Percentiles rank a stretch among this genome's conserved stretches.
Evolutionary conservation across 2,888 invertebrate genomes (phyloP).

Genomic region (Lapara coniferarum): DNA sequence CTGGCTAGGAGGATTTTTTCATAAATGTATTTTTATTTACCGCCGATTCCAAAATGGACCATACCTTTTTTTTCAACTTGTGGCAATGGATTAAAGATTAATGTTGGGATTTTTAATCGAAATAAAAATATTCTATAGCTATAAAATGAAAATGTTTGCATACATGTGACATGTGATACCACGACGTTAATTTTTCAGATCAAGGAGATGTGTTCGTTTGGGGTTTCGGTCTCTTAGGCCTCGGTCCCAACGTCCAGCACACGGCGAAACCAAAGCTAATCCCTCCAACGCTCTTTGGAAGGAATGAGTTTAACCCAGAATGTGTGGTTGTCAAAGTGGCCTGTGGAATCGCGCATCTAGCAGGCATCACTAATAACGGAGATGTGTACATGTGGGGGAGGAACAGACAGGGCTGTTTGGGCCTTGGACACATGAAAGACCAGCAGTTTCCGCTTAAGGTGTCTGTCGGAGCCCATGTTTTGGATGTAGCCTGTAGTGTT

Average conservation of each 20-base stretch:
- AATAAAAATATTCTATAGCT: too few species aligned
- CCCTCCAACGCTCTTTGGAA: slow-evolving; percentile 92
- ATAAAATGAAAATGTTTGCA: too few species aligned
- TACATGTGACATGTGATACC: too few species aligned
- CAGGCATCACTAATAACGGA: slow-evolving; percentile 91
- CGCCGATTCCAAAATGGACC: too few species aligned
- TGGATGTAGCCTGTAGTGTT: slow-evolving; percentile 90
- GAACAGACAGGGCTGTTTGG: slow-evolving; percentile 92
- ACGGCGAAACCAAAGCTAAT: slow-evolving; percentile 87
- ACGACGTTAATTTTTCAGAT: slow-evolving; percentile 74
- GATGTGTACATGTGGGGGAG: slow-evolving; percentile 97
- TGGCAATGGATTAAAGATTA: too few species aligned
- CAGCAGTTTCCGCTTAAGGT: slow-evolving; percentile 95
- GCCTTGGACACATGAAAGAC: slow-evolving; percentile 90
- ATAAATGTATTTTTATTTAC: too few species aligned
- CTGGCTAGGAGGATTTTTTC: too few species aligned
- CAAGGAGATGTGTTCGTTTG: slow-evolving; percentile 94
- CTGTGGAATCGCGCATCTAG: slow-evolving; percentile 89
- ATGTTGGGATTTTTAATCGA: too few species aligned
- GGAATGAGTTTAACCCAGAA: slow-evolving; percentile 91
- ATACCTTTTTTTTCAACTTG: too few species aligned
- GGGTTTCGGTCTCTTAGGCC: slow-evolving; percentile 96
- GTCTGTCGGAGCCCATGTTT: slow-evolving; percentile 89
- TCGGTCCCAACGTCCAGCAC: slow-evolving; percentile 90
- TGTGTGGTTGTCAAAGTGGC: slow-evolving; percentile 85